Evolutionary conservation across 1,140 invertebrate genomes (phyloP), one percentile per base, ranked within the genome.

Genomic region (Planococcus citri): DNA sequence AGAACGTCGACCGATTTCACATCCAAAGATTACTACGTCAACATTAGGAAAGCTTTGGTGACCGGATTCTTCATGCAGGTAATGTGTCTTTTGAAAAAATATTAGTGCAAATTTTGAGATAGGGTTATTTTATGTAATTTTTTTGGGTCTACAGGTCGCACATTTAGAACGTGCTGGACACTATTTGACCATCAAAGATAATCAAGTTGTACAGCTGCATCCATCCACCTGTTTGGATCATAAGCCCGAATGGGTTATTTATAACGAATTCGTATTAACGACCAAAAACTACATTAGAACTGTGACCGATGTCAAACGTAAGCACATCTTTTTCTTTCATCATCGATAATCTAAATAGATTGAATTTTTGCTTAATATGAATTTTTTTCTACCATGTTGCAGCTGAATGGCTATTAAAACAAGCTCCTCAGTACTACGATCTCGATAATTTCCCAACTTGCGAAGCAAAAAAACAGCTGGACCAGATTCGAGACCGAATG

Each of bases 31-130:
- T 99, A 99, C 78, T 99, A 99, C 78, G 88, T 98, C 64, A 99
- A 99, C 78, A 99, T 99, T 74, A 84, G 97, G 72, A 99, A 98
- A 82, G 95, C 97, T 0, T 83, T 99, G 12, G 95, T 99, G 12
- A 89, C 95, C 74, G 97, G 97, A 69, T 99, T 98, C 77, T 99
- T 99, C 78, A 99, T 99, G 97, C 97, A 99, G 88, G 95, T 95
- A 80, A 75, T 71, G 60, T 60, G 33, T 51, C 51, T 22, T 29
- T 8, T 51, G 8, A 27, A 14, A 37, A 37, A 6, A 8, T 8
- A 61, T 9, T 6, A 21, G n/a, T n/a, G 6, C n/a, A 8, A 6
- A 8, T 6, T 37, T 14, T 37, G 33, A 37, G 33, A 6, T 37
- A 6, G 33, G 6, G 6, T 8, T 37, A 6, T 37, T 8, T 37